Evolutionary conservation across 2,797 vertebrate species (phyloP).

Genomic region (Coregonus ussuriensis): DNA sequence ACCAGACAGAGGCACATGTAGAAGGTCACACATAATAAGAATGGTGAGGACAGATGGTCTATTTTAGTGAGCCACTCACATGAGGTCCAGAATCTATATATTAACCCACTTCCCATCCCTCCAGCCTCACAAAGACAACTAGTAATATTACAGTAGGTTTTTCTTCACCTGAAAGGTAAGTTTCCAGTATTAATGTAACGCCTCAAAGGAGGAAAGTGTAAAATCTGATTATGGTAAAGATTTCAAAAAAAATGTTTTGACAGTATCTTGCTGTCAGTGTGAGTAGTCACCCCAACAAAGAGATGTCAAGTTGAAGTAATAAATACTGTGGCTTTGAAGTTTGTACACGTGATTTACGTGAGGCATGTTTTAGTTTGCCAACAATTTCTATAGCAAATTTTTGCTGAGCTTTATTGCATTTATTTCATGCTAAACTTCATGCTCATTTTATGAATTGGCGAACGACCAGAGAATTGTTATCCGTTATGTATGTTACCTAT

Average conservation of each 20-base stretch:
- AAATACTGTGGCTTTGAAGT: conserved; percentile 30
- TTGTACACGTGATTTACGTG: conserved; percentile 28
- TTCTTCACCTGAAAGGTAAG: conserved; percentile 65
- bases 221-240: background rate
- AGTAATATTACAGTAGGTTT: conserved; percentile 36
- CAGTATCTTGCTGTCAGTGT: conserved; percentile 19
- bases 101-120: conserved; percentile 62
- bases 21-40: conserved; percentile 48
- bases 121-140: conserved; percentile 52
- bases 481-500: no score
- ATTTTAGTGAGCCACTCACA: conserved; percentile 80
- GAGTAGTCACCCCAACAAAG: background rate
- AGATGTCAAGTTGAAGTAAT: conserved; percentile 20
- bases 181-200: conserved; percentile 26
- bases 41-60: conserved; percentile 67
- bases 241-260: background rate
- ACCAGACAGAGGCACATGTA: conserved; percentile 36
- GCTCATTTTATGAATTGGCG: no score
- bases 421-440: background rate
- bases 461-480: no score
- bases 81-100: conserved; percentile 73
- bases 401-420: background rate
- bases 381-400: background rate
- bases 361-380: background rate
- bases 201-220: background rate